Evolutionary conservation across 2,113 vertebrate species (phyloP).

Genomic region (Myxocyprinus asiaticus): DNA sequence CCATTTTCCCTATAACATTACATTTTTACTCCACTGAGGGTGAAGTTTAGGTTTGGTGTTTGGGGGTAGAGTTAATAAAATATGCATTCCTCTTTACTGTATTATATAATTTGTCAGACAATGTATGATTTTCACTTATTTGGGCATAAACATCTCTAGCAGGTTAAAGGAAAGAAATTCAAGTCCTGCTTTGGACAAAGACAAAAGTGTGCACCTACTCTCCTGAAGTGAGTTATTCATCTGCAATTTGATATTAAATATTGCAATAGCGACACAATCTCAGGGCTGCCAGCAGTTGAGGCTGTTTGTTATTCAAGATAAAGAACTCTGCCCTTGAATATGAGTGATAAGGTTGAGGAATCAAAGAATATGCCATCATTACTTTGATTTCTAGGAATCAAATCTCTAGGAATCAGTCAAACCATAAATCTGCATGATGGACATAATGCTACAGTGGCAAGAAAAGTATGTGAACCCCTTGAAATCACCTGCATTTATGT

Average conservation of each 20-base stretch:
- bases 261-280: background rate
- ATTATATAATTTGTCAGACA: no score
- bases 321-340: background rate
- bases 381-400: background rate
- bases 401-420: background rate
- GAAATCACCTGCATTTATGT: no score
- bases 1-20: no score
- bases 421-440: conserved; percentile 2
- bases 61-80: no score
- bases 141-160: no score
- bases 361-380: background rate
- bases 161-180: no score
- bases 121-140: no score
- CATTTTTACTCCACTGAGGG: no score
- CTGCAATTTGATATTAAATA: background rate
- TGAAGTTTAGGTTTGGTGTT: no score
- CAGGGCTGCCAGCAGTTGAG: background rate
- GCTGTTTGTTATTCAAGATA: background rate
- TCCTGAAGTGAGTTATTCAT: background rate
- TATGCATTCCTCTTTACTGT: no score
- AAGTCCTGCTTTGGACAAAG: no score
- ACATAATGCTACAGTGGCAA: background rate
- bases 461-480: no score
- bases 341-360: background rate
- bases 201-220: background rate